A percentile compares a stretch with the other conserved stretches of the same genome.
These are phyloP conservation scores for Grallaria varia DNA, from an alignment of 2,113 vertebrate species.

Conservation along the genomic window DNA sequence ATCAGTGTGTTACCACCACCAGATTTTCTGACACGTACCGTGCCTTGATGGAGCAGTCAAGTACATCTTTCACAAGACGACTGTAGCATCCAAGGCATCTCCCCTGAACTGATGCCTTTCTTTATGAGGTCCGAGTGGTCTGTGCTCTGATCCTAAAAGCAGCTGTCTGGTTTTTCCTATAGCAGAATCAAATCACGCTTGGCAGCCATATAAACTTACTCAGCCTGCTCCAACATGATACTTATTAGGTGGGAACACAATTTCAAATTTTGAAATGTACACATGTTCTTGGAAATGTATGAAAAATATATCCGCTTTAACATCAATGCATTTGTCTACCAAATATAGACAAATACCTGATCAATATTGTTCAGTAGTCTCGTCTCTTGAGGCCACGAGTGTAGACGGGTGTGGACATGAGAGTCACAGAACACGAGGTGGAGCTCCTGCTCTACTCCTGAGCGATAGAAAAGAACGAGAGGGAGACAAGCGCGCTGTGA, in stretches of 20 bases:
- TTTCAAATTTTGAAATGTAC: not conserved
- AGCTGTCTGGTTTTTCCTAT: not conserved
- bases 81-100: not conserved
- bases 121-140: not conserved
- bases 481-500: rapidly evolving
- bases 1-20: not conserved
- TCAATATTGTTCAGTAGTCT: not conserved
- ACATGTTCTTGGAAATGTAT: not conserved
- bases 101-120: not conserved
- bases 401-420: not conserved
- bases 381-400: not conserved
- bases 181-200: not conserved
- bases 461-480: rapidly evolving
- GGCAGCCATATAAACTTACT: not conserved
- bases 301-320: not conserved
- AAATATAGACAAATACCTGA: rapidly evolving
- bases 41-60: not conserved
- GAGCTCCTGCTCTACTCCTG: constrained; percentile 18
- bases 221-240: not conserved
- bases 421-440: not conserved
- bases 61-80: not conserved
- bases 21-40: not conserved
- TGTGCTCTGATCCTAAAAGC: not conserved
- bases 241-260: not conserved
- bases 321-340: not conserved